These are phyloP conservation scores for Morone chrysops DNA, from an alignment of 2,113 vertebrate species.

Conservation along the genomic window DNA sequence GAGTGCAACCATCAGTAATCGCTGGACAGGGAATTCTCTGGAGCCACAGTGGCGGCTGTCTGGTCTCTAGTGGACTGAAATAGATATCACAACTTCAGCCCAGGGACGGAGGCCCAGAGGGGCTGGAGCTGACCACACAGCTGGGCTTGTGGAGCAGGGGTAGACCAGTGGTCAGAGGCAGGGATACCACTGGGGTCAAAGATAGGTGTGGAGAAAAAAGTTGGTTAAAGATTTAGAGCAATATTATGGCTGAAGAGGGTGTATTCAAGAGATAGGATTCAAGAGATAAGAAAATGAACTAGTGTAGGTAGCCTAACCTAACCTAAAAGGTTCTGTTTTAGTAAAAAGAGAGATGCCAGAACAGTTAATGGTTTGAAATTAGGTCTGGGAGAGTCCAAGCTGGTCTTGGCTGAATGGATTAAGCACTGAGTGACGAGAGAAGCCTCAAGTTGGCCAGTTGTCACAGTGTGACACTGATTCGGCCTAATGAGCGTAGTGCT, in stretches of 20 bases:
- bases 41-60: conserved; percentile 73
- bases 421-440: conserved; percentile 72
- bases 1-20: conserved; percentile 68
- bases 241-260: background rate
- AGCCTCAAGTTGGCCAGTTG: conserved; percentile 84
- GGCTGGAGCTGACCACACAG: conserved; percentile 68
- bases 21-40: conserved; percentile 75
- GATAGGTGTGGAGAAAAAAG: background rate
- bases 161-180: conserved; percentile 45
- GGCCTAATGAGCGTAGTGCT: conserved; percentile 86
- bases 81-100: conserved; percentile 83
- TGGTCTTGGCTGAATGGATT: conserved; percentile 63
- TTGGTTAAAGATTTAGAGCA: background rate
- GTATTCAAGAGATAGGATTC: background rate
- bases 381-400: conserved; percentile 54
- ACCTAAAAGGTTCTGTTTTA: conserved; percentile 17
- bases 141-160: conserved; percentile 57
- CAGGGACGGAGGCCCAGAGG: conserved; percentile 63
- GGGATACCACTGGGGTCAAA: conserved; percentile 11
- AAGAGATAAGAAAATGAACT: background rate
- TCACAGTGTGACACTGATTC: conserved; percentile 87
- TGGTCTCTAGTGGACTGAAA: conserved; percentile 81
- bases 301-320: background rate
- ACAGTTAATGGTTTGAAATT: conserved; percentile 55
- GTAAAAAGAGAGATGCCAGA: conserved; percentile 44